Base-by-base conservation (phyloP, 2,113 vertebrate genomes). In the Epinephelus moara region DNA sequence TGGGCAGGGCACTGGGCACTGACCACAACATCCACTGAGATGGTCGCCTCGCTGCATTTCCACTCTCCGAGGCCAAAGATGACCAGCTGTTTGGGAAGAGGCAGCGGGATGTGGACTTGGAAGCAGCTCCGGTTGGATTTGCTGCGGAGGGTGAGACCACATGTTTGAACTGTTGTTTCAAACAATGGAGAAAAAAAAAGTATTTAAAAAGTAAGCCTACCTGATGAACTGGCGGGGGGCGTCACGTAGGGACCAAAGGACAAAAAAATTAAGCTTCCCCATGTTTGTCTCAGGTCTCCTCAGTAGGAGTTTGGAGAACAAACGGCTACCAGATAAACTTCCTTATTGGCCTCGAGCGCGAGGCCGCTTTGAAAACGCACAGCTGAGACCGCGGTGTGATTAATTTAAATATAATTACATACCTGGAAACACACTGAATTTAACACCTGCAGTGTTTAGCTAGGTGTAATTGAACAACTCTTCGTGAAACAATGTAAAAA, bases 41-140 rank as follows among this genome's bases (percentile, higher is more conserved):
- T 47, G 1, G 82, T 91, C 0, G 90, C 92, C 60, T 95, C 93
- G 1, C 70, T 67, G 1, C 72, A 81, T 49, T 79, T 92, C 97
- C 97, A 97, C 40, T 96, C 96, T n/a, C 97, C 97, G 0, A 98
- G 82, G 6, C 96, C 94, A 0, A 98, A 97, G 69, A 98, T 88
- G 64, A 97, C 92, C 76, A 97, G 92, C 67, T 96, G 95, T 55
- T 91, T 91, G 0, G 97, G 97, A 45, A 97, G 80, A 0, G 97
- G 97, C 82, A 96, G 91, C 0, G 96, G 96, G 70, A 98, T 63
- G 82, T 95, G 95, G 0, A 95, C 94, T 78, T 97, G 96, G 86
- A 96, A 98, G 71, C 85, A 89, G 84, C 81, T 93, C 57, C 93
- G 94, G 88, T 93, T 93, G 33, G 95, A 92, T 62, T 96, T 96